Evolutionary conservation across 2,888 invertebrate species (phyloP).

Genomic region (Nemoura dubitans): DNA sequence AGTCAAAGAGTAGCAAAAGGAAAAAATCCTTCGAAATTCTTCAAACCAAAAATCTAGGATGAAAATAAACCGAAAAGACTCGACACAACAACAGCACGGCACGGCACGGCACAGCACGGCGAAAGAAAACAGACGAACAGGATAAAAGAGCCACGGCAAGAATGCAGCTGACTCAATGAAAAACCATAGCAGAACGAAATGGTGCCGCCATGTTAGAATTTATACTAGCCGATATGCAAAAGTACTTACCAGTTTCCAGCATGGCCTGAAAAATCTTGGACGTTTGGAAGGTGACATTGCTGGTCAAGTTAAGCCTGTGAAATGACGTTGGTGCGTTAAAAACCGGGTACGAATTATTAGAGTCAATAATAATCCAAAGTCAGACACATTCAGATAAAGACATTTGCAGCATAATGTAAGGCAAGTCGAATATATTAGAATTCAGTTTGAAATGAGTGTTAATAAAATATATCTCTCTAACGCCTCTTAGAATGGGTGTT

Average conservation of each 20-base stretch:
- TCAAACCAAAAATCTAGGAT: constrained; percentile 1
- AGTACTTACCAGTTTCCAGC: neutral
- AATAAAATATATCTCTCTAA: neutral
- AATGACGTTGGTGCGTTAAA: neutral
- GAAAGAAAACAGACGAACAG: constrained; percentile 12
- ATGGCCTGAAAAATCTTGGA: neutral
- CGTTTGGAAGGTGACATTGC: neutral
- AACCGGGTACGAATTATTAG: neutral
- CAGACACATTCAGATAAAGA: neutral
- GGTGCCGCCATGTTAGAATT: neutral
- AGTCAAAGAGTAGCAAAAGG: constrained; percentile 2
- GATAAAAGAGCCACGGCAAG: neutral
- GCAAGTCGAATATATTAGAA: neutral
- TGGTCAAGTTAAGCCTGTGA: neutral
- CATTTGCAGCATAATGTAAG: neutral
- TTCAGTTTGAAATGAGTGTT: neutral
- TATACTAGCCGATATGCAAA: constrained; percentile 7
- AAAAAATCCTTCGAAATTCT: neutral
- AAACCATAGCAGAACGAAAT: constrained; percentile 7
- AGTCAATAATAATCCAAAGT: neutral
- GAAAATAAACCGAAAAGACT: neutral
- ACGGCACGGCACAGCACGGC: neutral
- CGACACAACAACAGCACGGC: constrained; percentile 1
- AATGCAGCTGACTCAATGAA: neutral
- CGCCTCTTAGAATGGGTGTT: neutral